These are phyloP conservation scores for Ophiodon elongatus DNA, from an alignment of 2,113 vertebrate genomes.

Conservation along the genomic window DNA sequence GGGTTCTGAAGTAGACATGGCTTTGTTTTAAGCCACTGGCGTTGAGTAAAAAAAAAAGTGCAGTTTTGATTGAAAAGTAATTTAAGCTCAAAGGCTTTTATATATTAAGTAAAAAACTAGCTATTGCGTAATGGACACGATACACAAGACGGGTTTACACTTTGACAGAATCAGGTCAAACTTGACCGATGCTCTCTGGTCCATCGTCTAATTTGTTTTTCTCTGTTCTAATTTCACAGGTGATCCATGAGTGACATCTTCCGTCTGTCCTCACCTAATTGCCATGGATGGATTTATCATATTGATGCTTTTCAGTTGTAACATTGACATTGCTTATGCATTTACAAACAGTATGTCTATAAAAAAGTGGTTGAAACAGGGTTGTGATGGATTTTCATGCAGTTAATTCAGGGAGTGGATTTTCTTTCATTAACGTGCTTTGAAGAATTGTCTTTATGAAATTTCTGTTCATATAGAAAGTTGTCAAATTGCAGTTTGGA, in stretches of 20 bases:
- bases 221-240: slow-evolving; percentile 67
- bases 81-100: background rate
- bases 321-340: slow-evolving; percentile 19
- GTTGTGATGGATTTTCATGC: slow-evolving; percentile 36
- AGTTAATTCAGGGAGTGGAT: slow-evolving; percentile 21
- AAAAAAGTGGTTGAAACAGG: slow-evolving; percentile 59
- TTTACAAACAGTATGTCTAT: slow-evolving; percentile 33
- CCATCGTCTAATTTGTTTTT: background rate
- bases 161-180: slow-evolving; percentile 27
- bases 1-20: too few species aligned
- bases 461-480: slow-evolving; percentile 19
- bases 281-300: slow-evolving; percentile 8
- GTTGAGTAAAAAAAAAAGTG: background rate
- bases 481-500: slow-evolving; percentile 20
- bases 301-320: slow-evolving; percentile 15
- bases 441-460: background rate
- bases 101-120: background rate
- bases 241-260: slow-evolving; percentile 55
- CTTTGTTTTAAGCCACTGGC: background rate
- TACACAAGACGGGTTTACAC: background rate
- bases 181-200: background rate
- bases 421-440: slow-evolving; percentile 8
- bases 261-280: background rate
- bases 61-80: background rate
- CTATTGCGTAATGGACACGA: background rate